A percentile compares a stretch with the other conserved stretches of the same genome.
phyloP scores from a whole-genome alignment of 1,140 invertebrate genomes.

The Pinna nobilis region DNA sequence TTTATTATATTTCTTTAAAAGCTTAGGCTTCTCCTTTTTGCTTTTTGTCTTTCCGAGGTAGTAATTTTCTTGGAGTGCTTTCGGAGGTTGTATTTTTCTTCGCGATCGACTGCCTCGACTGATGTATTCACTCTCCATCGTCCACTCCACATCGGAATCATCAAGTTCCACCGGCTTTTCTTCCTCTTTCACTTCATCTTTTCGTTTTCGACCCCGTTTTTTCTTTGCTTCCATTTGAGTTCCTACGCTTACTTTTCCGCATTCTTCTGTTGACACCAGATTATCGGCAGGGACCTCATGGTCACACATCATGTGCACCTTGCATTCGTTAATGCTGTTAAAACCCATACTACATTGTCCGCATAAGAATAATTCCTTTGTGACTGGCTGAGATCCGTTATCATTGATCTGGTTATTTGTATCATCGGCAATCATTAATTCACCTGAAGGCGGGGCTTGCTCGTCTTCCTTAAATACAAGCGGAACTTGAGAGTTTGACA shows the following conservation, averaged over 20 bases:
- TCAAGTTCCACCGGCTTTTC: slow-evolving; percentile 41
- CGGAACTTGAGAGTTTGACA: neutral
- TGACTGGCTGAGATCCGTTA: slow-evolving; percentile 28
- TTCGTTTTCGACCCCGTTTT: slow-evolving; percentile 61
- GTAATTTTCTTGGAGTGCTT: slow-evolving; percentile 69
- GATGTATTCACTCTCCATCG: slow-evolving; percentile 28
- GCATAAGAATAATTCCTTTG: slow-evolving; percentile 69
- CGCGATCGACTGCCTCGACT: slow-evolving; percentile 44
- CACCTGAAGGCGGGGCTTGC: neutral
- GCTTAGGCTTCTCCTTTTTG: slow-evolving; percentile 9
- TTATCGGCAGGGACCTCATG: slow-evolving; percentile 47
- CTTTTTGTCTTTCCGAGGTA: slow-evolving; percentile 57
- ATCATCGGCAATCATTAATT: neutral
- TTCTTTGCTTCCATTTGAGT: slow-evolving; percentile 54
- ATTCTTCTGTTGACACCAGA: neutral
- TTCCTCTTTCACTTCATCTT: slow-evolving; percentile 46
- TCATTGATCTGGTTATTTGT: neutral
- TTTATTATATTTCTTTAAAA: slow-evolving; percentile 35
- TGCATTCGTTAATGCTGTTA: slow-evolving; percentile 69
- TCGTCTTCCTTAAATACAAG: neutral
- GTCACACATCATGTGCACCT: slow-evolving; percentile 68
- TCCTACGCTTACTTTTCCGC: slow-evolving; percentile 53
- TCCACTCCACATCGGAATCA: slow-evolving; percentile 47
- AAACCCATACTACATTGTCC: slow-evolving; percentile 71
- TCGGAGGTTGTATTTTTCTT: slow-evolving; percentile 61